Evolutionary conservation across 2,888 invertebrate species (phyloP), one percentile per base, ranked within the genome.

Genomic region (Keiferia lycopersicella): DNA sequence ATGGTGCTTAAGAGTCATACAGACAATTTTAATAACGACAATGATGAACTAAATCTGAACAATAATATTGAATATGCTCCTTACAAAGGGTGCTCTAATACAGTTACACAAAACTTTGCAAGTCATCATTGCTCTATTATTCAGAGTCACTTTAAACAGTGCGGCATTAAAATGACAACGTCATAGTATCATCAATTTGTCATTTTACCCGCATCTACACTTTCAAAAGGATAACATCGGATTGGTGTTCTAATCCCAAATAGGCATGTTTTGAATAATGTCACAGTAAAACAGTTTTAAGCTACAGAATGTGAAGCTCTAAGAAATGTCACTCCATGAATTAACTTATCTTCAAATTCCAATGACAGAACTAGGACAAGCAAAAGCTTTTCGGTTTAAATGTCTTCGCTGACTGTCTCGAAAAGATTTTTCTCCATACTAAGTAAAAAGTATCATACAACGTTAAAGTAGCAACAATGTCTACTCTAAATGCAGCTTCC

Each of bases 51-150:
- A 34, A 56, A 56, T 56, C 34, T 39, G 8, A 58, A 58, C 58
- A 58, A 58, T 58, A 58, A 20, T 20, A 39, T 20, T 26, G 39
- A 39, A 58, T 58, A 58, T 14, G 12, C 1, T 58, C 39, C 7
- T 20, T 18, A 58, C 38, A 26, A 58, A 58, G 58, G 34, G 39
- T 18, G 16, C 38, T 12, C 60, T 60, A 51, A 60, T 65, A 62
- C 58, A 65, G 62, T 45, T 51, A 65, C 65, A 58, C 61, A 16
- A 34, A 12, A 59, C 34, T 77, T 68, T 78, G 88, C 83, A 64
- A 68, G 78, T 90, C 90, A 89, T 78, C 70, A 75, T 73, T 64
- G 69, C 77, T 84, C 83, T 85, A 88, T 88, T 84, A 89, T 83
- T 89, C 86, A 88, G 78, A 82, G 84, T 78, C 84, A 80, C 78